phyloP scores from a whole-genome alignment of 2,113 vertebrate species.

The Marmota monax region DNA sequence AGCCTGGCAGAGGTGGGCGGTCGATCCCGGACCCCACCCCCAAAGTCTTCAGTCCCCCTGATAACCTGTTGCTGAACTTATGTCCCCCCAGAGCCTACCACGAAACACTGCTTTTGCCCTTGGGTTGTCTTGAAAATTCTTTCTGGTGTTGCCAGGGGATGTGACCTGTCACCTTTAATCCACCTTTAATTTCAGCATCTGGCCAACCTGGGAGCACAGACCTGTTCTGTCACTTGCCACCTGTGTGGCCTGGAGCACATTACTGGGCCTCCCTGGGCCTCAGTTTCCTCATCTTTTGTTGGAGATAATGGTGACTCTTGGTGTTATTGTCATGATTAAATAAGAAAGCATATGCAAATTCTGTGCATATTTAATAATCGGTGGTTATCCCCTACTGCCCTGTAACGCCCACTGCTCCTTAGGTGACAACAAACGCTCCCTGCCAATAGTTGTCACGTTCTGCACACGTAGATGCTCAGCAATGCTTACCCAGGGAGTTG shows the following conservation, averaged over 20 bases:
- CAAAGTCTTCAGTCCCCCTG: not conserved
- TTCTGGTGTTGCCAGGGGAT: not conserved
- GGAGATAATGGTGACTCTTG: not conserved
- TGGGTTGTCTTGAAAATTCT: not conserved
- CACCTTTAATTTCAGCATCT: not conserved
- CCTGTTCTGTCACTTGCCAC: constrained; percentile 1
- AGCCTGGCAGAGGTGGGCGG: not conserved
- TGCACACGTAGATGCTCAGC: rapidly evolving
- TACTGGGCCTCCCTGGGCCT: not conserved
- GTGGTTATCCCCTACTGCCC: not conserved
- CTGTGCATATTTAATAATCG: rapidly evolving
- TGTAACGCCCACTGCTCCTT: not conserved
- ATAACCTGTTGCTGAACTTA: not conserved
- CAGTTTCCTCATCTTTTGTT: not conserved
- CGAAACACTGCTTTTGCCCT: rapidly evolving
- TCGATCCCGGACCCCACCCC: too few species aligned
- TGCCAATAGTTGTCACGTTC: rapidly evolving
- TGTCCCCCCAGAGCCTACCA: rapidly evolving
- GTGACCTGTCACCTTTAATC: not conserved
- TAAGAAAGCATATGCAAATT: not conserved
- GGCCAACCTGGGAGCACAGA: not conserved
- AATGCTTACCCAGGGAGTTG: rapidly evolving
- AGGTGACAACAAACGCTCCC: rapidly evolving
- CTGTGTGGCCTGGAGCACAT: constrained; percentile 32
- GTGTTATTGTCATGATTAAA: not conserved